Evolutionary conservation across 1,140 invertebrate species (phyloP), one percentile per base, ranked within the genome.

Genomic region (Marisa cornuarietis): DNA sequence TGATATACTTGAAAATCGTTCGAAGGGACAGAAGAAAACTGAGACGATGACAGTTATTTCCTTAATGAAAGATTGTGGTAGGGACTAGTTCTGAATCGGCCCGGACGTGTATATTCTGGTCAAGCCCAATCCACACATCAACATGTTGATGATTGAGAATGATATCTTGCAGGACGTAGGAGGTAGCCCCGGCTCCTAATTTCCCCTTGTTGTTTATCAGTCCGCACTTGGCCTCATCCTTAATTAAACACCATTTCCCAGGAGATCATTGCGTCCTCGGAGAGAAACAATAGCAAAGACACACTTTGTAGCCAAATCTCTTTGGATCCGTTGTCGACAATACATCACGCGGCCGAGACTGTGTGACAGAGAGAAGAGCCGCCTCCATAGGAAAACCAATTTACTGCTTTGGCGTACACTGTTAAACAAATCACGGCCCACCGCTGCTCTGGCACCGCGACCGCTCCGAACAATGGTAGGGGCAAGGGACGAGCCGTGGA

Each of bases 181-280:
- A 22, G 65, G 65, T 71, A 11, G 24, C 69, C 69, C 16, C n/a
- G 20, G 11, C 13, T 49, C 69, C 16, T 49, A 26, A 22, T 71
- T 31, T 49, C 69, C 69, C 69, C 69, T 71, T 49, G 24, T 22
- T 22, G 49, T 22, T 20, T 71, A 31, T 71, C 49, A 68, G 65
- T n/a, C 49, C 51, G 26, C 49, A 65, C 68, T 68, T 65, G 49
- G 14, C 51, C 76, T 68, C 76, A 77, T 77, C 76, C 76, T 77
- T 77, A 77, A 77, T 77, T 77, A 77, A 77, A 77, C 63, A 77
- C 76, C 68, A 77, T 77, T 77, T 77, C 76, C 76, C 76, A 22
- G 22, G 76, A 69, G 76, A 68, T 49, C 7, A 49, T 77, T 77
- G 76, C 76, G 76, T 68, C 63, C 31, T 8, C 11, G 58, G 51